Evolutionary conservation across 2,888 invertebrate species (phyloP).

Genomic region (Ariolimax columbianus): DNA sequence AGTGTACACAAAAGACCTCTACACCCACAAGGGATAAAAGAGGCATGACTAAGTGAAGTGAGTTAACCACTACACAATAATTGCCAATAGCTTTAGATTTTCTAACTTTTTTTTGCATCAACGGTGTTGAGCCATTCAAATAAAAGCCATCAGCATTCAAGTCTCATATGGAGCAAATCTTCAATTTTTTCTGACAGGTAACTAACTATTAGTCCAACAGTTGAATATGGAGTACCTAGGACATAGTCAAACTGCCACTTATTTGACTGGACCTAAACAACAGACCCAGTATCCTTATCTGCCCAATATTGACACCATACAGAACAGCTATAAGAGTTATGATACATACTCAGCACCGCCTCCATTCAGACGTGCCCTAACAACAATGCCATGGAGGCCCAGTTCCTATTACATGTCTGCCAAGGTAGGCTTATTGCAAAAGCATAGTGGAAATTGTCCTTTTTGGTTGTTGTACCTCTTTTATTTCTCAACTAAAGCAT

Average conservation of each 20-base stretch:
- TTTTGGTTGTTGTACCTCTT: too few species aligned
- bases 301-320: slow-evolving; percentile 87
- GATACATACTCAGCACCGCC: slow-evolving; percentile 77
- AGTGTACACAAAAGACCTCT: too few species aligned
- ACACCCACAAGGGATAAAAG: too few species aligned
- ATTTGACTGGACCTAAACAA: slow-evolving; percentile 77
- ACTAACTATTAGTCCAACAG: background rate
- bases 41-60: too few species aligned
- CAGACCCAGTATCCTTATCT: slow-evolving; percentile 81
- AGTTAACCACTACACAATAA: too few species aligned
- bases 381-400: slow-evolving; percentile 78
- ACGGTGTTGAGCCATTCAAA: too few species aligned
- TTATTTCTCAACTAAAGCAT: too few species aligned
- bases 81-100: too few species aligned
- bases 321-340: slow-evolving; percentile 74
- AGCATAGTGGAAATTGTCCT: too few species aligned
- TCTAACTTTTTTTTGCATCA: too few species aligned
- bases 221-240: slow-evolving; percentile 77
- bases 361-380: slow-evolving; percentile 77
- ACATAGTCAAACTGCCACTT: slow-evolving; percentile 78
- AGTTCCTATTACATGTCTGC: slow-evolving; percentile 78
- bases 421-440: slow-evolving; percentile 67
- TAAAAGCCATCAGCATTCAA: too few species aligned
- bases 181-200: slow-evolving; percentile 3
- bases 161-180: background rate